Base-by-base conservation (phyloP, 2,797 vertebrate species). In the Falco biarmicus region DNA sequence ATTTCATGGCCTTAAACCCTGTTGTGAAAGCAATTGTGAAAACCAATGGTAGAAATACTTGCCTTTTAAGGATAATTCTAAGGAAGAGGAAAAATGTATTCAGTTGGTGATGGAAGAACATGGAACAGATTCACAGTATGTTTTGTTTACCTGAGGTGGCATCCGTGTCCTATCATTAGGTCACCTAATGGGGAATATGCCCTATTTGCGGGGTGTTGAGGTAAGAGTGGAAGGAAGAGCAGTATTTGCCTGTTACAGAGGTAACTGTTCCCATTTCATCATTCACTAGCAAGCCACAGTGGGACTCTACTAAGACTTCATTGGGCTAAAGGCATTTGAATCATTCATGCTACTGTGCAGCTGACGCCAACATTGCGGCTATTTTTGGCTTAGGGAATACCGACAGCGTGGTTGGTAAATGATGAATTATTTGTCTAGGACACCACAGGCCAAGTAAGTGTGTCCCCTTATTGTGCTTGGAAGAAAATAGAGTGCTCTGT, bases 361-460 rank as follows among this genome's bases (percentile, higher is more conserved):
- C 48, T 91, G 82, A 94, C 7, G 34, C 80, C 83, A 92, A 63
- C 84, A 95, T 37, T 0, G 3, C 51, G 66, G 69, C 87, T 96
- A 84, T 91, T 94, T 82, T 93, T 14, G 1, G 63, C 43, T 73
- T 87, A 53, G 81, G 54, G 80, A 95, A 88, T 78, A 89, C 78
- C 48, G 47, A 92, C 77, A 95, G 80, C 80, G 69, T 32, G 65
- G 53, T 54, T 57, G 75, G 45, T 79, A 88, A 91, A 84, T 15
- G 83, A 95, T 70, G 64, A 90, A 91, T 95, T 93, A 84, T 84
- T 93, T 95, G 66, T 87, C 59, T 90, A 88, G 82, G 56, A 63
- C 76, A 95, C 82, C 77, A 73, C 10, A 84, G 80, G 71, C 73
- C 94, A 96, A 97, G 70, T 63, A 71, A 85, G 28, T 29, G 73